These are phyloP conservation scores for Calonectris borealis DNA, from an alignment of 2,113 vertebrate species.

Conservation along the genomic window DNA sequence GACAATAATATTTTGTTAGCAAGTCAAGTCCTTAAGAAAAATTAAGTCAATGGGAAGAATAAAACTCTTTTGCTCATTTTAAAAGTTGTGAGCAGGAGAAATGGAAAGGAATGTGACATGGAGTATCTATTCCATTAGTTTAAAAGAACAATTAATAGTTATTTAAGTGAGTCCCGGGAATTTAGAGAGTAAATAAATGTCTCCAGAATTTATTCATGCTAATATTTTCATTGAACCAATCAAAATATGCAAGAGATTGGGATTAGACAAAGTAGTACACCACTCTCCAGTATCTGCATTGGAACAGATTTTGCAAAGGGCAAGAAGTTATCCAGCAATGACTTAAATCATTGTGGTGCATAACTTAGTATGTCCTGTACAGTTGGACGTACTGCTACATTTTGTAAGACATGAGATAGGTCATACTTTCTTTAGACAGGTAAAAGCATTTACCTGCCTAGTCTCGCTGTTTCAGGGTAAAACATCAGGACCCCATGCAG, in stretches of 20 bases:
- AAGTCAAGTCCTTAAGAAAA: neutral
- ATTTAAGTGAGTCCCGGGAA: neutral
- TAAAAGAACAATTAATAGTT: neutral
- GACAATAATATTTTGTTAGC: neutral
- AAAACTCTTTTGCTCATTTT: neutral
- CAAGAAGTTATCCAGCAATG: neutral
- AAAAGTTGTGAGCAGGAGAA: neutral
- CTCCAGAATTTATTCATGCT: neutral
- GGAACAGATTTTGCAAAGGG: neutral
- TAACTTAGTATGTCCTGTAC: neutral
- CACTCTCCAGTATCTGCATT: neutral
- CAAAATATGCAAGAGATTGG: neutral
- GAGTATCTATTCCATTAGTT: neutral
- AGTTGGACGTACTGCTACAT: accelerated
- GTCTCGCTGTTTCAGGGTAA: neutral
- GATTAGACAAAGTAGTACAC: neutral
- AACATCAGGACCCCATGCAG: neutral
- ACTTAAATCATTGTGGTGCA: neutral
- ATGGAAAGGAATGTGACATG: neutral
- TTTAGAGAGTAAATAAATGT: neutral
- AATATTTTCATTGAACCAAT: neutral
- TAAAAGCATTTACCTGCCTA: neutral
- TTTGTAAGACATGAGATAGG: neutral
- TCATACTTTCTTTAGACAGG: neutral
- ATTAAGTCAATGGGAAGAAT: neutral